phyloP scores from a whole-genome alignment of 64 coral and sea anemone genomes.

The Acropora tenuis region DNA sequence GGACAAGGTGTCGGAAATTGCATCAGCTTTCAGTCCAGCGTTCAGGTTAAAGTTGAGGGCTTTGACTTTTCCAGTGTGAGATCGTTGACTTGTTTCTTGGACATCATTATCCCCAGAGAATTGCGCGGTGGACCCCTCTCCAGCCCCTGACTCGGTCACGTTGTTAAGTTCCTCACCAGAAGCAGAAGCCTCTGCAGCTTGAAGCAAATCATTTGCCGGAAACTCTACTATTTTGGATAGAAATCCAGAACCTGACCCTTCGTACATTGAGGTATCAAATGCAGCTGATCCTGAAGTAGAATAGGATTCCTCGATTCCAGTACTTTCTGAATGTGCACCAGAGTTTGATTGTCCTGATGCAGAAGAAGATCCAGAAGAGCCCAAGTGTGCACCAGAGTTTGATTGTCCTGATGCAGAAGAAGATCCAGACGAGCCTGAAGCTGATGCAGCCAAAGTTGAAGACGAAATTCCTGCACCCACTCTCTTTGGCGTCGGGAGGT shows the following conservation, averaged over 20 bases:
- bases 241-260: slow-evolving; percentile 63
- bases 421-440: slow-evolving; percentile 56
- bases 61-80: slow-evolving; percentile 8
- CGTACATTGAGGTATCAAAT: slow-evolving; percentile 63
- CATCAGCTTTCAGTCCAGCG: slow-evolving; percentile 53
- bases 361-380: slow-evolving; percentile 62
- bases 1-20: slow-evolving; percentile 43
- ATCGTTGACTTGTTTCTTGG: slow-evolving; percentile 6
- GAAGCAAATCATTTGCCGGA: slow-evolving; percentile 1
- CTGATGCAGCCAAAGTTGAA: slow-evolving; percentile 24
- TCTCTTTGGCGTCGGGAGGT: slow-evolving; percentile 18
- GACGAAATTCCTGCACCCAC: slow-evolving; percentile 29
- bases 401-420: slow-evolving; percentile 47
- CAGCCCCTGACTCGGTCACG: slow-evolving; percentile 29
- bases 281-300: slow-evolving; percentile 82
- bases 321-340: slow-evolving; percentile 76
- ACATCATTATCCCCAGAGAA: background rate
- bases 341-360: slow-evolving; percentile 28
- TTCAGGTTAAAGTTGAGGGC: slow-evolving; percentile 2
- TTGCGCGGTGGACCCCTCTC: background rate
- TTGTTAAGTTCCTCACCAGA: slow-evolving; percentile 10
- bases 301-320: slow-evolving; percentile 71
- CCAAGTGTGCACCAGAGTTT: slow-evolving; percentile 19
- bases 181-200: background rate
- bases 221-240: slow-evolving; percentile 3